These are phyloP conservation scores for Stenchaetothrips biformis DNA, from an alignment of 2,888 invertebrate genomes.

Conservation along the genomic window DNA sequence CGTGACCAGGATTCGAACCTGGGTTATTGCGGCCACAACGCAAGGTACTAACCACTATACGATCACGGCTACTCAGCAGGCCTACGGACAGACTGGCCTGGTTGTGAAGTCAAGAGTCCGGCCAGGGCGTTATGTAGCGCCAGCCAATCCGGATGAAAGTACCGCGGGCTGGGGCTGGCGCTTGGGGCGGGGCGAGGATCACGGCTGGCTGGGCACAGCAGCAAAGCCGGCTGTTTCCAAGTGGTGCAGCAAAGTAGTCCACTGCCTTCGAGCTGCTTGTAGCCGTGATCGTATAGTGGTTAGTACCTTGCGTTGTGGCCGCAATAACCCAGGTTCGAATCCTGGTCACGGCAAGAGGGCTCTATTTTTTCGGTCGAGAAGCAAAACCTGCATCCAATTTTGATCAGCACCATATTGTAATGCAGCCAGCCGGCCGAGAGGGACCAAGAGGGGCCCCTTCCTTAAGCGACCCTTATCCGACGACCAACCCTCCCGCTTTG, in stretches of 20 bases:
- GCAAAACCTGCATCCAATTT: too few species aligned
- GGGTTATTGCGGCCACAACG: constrained; percentile 74
- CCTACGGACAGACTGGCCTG: neutral
- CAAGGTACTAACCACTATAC: constrained; percentile 71
- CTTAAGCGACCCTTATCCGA: too few species aligned
- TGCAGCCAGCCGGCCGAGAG: too few species aligned
- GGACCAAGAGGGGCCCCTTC: too few species aligned
- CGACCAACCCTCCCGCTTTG: too few species aligned
- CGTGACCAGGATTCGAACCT: constrained; percentile 72
- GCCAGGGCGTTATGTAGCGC: neutral
- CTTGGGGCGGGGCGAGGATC: neutral
- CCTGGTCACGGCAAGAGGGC: constrained; percentile 16
- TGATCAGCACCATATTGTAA: too few species aligned
- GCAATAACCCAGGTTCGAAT: constrained; percentile 21
- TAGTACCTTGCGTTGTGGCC: constrained; percentile 22
- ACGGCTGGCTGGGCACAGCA: neutral
- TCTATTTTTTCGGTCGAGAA: neutral
- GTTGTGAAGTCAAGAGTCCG: neutral
- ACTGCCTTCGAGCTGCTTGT: neutral
- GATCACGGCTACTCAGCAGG: constrained; percentile 55
- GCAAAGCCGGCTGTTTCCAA: neutral
- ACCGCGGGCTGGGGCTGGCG: neutral
- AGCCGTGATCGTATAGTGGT: constrained; percentile 20
- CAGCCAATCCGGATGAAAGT: neutral
- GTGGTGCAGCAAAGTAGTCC: neutral